Base-by-base conservation (phyloP, 1,140 invertebrate species). In the Anastrepha ludens region DNA sequence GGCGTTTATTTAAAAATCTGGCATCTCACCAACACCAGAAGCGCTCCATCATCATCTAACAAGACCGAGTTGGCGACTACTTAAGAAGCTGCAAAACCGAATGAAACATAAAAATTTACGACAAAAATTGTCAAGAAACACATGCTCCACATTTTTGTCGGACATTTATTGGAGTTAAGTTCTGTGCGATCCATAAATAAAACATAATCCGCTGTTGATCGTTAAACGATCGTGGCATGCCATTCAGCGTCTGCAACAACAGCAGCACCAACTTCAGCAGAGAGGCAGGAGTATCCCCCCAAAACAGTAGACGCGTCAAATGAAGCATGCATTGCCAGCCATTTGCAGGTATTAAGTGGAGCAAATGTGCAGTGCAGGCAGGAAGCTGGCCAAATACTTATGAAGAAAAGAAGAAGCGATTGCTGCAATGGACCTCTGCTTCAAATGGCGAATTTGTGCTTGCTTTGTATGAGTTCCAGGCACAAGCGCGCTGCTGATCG, bases 81-180 rank as follows among this genome's bases (percentile, higher is more conserved):
- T 60, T 62, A 62, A 86, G 59, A 60, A 60, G 85, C 85, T 86
- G 59, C 85, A 86, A 62, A 86, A 86, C 29, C 41, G 78, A 65
- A 89, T 90, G 89, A 91, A 91, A 90, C 89, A 90, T 92, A 92
- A 91, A 92, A 92, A 92, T 92, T 91, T 90, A 92, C 91, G 91
- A 92, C 91, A 90, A 91, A 91, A 91, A 91, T 92, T 91, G 91
- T 89, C 89, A 90, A 90, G 90, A 91, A 92, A 92, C 91, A 92
- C 91, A 92, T 92, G 91, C 91, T 92, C 92, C 91, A 92, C 91
- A 92, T 92, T 92, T 92, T 92, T 92, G 91, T 90, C 90, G 91
- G 91, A 92, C 91, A 92, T 92, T 92, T 92, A 92, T 92, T 92
- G 92, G 91, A 92, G 91, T 92, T 92, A 92, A 92, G 91, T 92